phyloP scores from a whole-genome alignment of 2,797 vertebrate genomes.

The Acanthopagrus latus region DNA sequence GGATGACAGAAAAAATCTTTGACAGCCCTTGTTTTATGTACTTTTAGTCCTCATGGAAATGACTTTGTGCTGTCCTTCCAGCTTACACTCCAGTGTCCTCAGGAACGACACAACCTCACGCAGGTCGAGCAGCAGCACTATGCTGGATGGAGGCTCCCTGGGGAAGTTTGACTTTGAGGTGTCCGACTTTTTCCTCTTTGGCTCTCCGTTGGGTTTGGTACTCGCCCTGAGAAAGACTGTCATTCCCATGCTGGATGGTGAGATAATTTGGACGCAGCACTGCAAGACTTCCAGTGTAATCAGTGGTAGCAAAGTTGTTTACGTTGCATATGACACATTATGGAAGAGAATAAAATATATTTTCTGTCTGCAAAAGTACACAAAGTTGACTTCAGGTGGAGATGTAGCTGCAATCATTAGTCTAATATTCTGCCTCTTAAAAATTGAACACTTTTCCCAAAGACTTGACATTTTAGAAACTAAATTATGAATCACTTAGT shows the following conservation, averaged over 20 bases:
- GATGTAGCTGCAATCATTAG: not conserved
- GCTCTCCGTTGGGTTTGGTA: conserved; percentile 95
- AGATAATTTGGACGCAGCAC: conserved; percentile 32
- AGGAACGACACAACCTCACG: conserved; percentile 87
- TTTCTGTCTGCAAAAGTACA: not conserved
- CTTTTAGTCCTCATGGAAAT: conserved; percentile 17
- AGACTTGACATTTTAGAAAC: no score
- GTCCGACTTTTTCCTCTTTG: conserved; percentile 97
- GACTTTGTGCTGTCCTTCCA: conserved; percentile 77
- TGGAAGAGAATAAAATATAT: not conserved
- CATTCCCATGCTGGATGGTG: conserved; percentile 94
- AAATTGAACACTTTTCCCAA: no score
- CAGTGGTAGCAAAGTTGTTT: not conserved
- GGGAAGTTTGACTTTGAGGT: conserved; percentile 98
- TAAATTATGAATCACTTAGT: no score
- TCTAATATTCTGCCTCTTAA: no score
- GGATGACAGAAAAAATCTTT: not conserved
- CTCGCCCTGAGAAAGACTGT: conserved; percentile 96
- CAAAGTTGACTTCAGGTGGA: not conserved
- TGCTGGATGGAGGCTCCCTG: conserved; percentile 89
- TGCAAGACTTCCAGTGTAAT: not conserved
- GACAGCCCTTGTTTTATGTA: conserved; percentile 6
- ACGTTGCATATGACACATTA: not conserved
- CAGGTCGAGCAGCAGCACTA: conserved; percentile 91
- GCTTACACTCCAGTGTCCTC: conserved; percentile 93